A percentile compares a stretch with the other conserved stretches of the same genome.
These are phyloP conservation scores for Pteromalus puparum DNA, from an alignment of 1,140 invertebrate species.

Conservation along the genomic window DNA sequence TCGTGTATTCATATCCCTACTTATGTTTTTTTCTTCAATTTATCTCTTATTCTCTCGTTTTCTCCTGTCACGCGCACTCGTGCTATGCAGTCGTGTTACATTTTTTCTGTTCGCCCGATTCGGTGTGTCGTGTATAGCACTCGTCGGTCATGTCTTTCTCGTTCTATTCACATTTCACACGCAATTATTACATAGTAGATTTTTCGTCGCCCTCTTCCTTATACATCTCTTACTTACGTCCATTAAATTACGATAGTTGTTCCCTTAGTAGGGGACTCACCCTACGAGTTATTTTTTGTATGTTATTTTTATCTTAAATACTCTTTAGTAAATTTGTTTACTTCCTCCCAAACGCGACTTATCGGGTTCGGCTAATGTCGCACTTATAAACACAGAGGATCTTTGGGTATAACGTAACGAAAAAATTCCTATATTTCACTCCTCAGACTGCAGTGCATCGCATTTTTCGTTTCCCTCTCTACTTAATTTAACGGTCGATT, in stretches of 20 bases:
- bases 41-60: not conserved
- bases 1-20: not conserved
- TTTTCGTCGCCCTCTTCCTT: conserved; percentile 10
- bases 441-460: not conserved
- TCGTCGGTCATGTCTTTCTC: not conserved
- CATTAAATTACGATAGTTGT: conserved; percentile 51
- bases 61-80: not conserved
- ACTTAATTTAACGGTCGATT: not conserved
- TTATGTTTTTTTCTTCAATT: not conserved
- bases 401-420: not conserved
- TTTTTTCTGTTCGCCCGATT: conserved; percentile 1
- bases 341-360: not conserved
- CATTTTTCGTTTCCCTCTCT: not conserved
- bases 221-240: conserved; percentile 26
- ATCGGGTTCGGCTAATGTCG: not conserved
- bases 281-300: conserved; percentile 29
- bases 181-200: conserved; percentile 28
- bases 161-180: not conserved
- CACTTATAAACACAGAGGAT: not conserved
- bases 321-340: conserved; percentile 7
- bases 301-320: conserved; percentile 20
- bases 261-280: conserved; percentile 46
- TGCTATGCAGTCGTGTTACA: not conserved
- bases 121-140: not conserved
- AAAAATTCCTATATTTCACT: not conserved